phyloP scores from a whole-genome alignment of 1,140 invertebrate genomes.

The Polypedilum pembai region DNA sequence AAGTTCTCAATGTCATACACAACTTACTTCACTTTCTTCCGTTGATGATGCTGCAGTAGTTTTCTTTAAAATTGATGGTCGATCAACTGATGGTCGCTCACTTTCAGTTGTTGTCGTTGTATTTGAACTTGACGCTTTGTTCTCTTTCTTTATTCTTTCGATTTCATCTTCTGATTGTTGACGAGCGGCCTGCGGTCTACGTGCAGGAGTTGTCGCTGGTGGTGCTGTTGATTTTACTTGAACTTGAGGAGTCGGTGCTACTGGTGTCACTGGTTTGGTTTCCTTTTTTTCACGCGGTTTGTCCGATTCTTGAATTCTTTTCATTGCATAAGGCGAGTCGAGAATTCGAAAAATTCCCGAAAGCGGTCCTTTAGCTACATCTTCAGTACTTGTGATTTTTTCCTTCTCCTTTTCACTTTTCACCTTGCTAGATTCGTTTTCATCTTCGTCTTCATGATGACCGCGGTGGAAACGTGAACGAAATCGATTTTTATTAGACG shows the following conservation, averaged over 20 bases:
- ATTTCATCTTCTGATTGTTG: constrained; percentile 85
- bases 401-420: constrained; percentile 58
- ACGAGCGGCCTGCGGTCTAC: constrained; percentile 49
- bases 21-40: constrained; percentile 45
- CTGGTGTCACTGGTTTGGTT: constrained; percentile 44
- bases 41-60: constrained; percentile 32
- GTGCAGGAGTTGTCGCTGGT: constrained; percentile 44
- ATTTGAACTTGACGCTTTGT: constrained; percentile 60
- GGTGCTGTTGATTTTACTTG: constrained; percentile 47
- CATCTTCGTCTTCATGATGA: constrained; percentile 57
- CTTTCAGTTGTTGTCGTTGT: constrained; percentile 50
- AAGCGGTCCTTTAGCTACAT: constrained; percentile 76
- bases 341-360: constrained; percentile 81
- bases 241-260: constrained; percentile 44
- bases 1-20: constrained; percentile 33
- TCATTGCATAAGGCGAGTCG: constrained; percentile 84
- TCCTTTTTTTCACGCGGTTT: constrained; percentile 66
- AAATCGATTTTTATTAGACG: constrained; percentile 53
- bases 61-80: constrained; percentile 46
- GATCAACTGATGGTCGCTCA: constrained; percentile 46
- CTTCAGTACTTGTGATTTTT: constrained; percentile 79
- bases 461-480: constrained; percentile 63
- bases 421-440: constrained; percentile 55
- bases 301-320: constrained; percentile 73
- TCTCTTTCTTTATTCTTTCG: constrained; percentile 77